Conservation (phyloP, 2,888 invertebrate genomes). For the Lepidonotus clava region DNA sequence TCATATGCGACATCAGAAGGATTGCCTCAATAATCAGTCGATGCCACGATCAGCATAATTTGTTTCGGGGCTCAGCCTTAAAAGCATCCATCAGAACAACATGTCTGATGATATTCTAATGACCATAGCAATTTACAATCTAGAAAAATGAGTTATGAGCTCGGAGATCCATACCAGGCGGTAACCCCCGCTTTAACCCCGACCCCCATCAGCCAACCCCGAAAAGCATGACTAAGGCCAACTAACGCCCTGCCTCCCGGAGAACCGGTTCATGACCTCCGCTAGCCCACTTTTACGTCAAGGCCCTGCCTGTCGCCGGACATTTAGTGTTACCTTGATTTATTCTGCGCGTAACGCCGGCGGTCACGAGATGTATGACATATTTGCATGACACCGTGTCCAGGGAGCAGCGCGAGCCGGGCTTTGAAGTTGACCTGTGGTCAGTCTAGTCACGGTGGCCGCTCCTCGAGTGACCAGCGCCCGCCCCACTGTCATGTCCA, state of each 20-base stretch:
- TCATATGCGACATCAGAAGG: no score
- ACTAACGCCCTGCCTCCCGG: no score
- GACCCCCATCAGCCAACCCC: not conserved
- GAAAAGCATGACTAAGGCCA: not conserved
- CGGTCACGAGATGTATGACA: slow-evolving; percentile 25
- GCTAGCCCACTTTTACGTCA: not conserved
- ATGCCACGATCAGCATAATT: no score
- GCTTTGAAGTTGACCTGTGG: not conserved
- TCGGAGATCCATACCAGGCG: not conserved
- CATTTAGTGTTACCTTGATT: not conserved
- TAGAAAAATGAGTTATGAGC: not conserved
- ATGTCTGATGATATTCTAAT: slow-evolving; percentile 9
- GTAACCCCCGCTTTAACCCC: not conserved
- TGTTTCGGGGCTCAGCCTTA: not conserved
- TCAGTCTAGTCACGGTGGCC: not conserved
- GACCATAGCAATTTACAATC: not conserved
- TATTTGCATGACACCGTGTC: not conserved
- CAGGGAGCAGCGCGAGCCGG: not conserved
- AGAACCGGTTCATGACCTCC: not conserved
- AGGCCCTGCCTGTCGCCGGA: not conserved
- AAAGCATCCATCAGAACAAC: not conserved
- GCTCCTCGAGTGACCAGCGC: not conserved
- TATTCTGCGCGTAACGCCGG: not conserved
- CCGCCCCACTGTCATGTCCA: not conserved
- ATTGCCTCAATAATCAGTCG: no score